A percentile compares a stretch with the other conserved stretches of the same genome.
Conservation (phyloP, 2,113 vertebrate species). For the crab-eating macaque (Macaca fascicularis) region T2T-MFA8v1.1 NC_088378.1:13730001-13730500, state of each 20-base stretch:
- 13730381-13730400: slow-evolving; percentile 97
- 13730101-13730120: neutral
- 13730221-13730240: neutral
- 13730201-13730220: neutral
- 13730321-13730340: neutral
- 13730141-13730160: neutral
- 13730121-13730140: neutral
- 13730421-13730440: slow-evolving; percentile 91
- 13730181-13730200: neutral
- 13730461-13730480: slow-evolving; percentile 91
- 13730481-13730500: slow-evolving; percentile 96
- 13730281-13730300: neutral
- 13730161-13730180: neutral
- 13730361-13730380: neutral
- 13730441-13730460: slow-evolving; percentile 86
- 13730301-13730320: neutral
- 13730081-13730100: too few species aligned
- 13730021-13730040: neutral
- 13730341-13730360: neutral
- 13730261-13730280: neutral
- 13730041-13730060: neutral
- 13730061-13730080: neutral
- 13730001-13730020: neutral
- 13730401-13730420: slow-evolving; percentile 91
- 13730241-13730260: neutral